These are phyloP conservation scores for Chitala chitala DNA, from an alignment of 2,113 vertebrate genomes.

Conservation along the genomic window DNA sequence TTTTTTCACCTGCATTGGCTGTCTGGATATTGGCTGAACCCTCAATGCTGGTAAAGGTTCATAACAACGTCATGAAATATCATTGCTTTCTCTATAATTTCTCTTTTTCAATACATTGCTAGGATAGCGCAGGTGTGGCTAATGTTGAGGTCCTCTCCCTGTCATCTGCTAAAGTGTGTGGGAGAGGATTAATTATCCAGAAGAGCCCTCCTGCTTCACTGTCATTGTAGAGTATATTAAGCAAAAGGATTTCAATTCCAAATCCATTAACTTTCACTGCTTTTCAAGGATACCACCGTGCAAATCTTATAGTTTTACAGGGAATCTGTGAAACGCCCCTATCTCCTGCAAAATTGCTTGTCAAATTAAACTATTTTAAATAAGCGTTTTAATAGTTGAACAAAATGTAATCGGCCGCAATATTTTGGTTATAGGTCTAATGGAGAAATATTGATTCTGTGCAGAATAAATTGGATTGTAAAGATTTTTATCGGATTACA, in stretches of 20 bases:
- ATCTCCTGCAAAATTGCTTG: conserved; percentile 10
- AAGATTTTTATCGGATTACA: conserved; percentile 13
- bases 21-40: no score
- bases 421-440: conserved; percentile 16
- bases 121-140: background rate
- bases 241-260: conserved; percentile 39
- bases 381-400: conserved; percentile 12
- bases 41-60: no score
- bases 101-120: no score
- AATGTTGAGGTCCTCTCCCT: conserved; percentile 42
- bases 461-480: conserved; percentile 22
- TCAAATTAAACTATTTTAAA: conserved; percentile 26
- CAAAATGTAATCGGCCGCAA: conserved; percentile 19
- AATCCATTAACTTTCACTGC: conserved; percentile 48
- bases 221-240: conserved; percentile 38
- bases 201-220: conserved; percentile 35
- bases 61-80: background rate
- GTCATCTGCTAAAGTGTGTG: conserved; percentile 40
- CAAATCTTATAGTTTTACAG: conserved; percentile 1
- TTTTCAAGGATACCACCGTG: conserved; percentile 45
- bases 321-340: background rate
- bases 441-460: conserved; percentile 18
- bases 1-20: no score
- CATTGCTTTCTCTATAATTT: background rate
- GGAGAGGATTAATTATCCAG: conserved; percentile 51